Conservation (phyloP, 2,113 vertebrate genomes). For the Planiliza haematocheilus region DNA sequence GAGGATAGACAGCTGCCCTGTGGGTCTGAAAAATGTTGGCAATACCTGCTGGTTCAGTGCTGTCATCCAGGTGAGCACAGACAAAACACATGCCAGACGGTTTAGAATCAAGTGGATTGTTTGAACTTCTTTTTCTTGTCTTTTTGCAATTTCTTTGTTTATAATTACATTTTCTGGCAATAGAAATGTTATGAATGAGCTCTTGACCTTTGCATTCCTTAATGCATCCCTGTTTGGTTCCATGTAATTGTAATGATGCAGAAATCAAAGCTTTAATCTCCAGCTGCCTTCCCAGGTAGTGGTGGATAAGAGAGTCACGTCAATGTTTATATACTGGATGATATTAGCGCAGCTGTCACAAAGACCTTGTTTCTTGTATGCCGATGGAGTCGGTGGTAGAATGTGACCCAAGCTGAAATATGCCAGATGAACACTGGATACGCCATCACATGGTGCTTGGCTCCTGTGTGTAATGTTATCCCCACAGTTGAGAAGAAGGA, state of each 20-base stretch:
- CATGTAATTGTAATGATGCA: background rate
- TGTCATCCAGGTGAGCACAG: conserved; percentile 93
- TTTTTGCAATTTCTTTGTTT: too few species aligned
- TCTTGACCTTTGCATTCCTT: background rate
- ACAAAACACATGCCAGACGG: background rate
- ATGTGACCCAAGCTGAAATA: conserved; percentile 66
- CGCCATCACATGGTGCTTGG: conserved; percentile 81
- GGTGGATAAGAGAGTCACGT: background rate
- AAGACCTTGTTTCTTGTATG: conserved; percentile 30
- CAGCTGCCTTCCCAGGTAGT: background rate
- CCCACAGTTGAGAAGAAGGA: conserved; percentile 43
- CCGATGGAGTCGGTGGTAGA: conserved; percentile 21
- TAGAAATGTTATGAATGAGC: too few species aligned
- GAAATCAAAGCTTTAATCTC: background rate
- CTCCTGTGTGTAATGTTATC: conserved; percentile 70
- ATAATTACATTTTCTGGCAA: too few species aligned
- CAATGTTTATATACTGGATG: conserved; percentile 10
- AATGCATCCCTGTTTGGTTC: background rate
- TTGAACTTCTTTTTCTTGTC: too few species aligned
- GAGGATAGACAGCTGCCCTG: conserved; percentile 92
- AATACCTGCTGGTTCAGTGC: conserved; percentile 99
- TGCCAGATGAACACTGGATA: conserved; percentile 74
- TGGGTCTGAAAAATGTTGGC: conserved; percentile 98
- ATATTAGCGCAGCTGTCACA: background rate
- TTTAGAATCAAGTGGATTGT: background rate